phyloP scores from a whole-genome alignment of 2,113 vertebrate genomes.

The Acanthochromis polyacanthus region DNA sequence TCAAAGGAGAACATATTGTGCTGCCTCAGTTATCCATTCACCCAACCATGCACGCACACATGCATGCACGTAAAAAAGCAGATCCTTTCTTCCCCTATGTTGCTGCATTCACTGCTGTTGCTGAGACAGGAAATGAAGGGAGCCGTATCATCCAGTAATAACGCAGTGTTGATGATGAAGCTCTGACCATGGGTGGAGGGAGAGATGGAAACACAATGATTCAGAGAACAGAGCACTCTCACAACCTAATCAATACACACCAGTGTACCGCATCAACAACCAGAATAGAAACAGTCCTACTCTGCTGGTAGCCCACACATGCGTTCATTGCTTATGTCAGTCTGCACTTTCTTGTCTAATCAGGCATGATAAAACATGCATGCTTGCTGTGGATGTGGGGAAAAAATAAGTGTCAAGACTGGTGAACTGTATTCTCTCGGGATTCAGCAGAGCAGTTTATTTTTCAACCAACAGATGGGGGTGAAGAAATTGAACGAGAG shows the following conservation, averaged over 20 bases:
- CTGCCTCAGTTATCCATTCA: constrained; percentile 29
- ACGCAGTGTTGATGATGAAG: constrained; percentile 64
- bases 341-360: constrained; percentile 48
- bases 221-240: constrained; percentile 59
- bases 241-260: constrained; percentile 64
- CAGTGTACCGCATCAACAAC: constrained; percentile 44
- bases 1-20: constrained; percentile 46
- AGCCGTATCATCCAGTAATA: constrained; percentile 73
- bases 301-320: constrained; percentile 65
- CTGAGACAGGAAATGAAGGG: constrained; percentile 78
- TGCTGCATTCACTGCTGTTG: constrained; percentile 50
- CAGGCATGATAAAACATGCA: constrained; percentile 2
- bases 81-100: not conserved
- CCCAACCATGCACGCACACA: not conserved
- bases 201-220: constrained; percentile 68
- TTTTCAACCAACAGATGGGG: not conserved
- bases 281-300: constrained; percentile 55
- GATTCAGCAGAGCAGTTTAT: not conserved
- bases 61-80: not conserved
- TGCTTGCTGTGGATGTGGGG: not conserved
- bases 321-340: constrained; percentile 33
- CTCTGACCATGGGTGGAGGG: constrained; percentile 49
- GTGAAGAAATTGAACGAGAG: not conserved
- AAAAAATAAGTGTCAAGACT: not conserved
- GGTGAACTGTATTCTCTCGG: not conserved